Evolutionary conservation across 1,140 invertebrate genomes (phyloP), one percentile per base, ranked within the genome.

Genomic region (Hylaeus anthracinus): DNA sequence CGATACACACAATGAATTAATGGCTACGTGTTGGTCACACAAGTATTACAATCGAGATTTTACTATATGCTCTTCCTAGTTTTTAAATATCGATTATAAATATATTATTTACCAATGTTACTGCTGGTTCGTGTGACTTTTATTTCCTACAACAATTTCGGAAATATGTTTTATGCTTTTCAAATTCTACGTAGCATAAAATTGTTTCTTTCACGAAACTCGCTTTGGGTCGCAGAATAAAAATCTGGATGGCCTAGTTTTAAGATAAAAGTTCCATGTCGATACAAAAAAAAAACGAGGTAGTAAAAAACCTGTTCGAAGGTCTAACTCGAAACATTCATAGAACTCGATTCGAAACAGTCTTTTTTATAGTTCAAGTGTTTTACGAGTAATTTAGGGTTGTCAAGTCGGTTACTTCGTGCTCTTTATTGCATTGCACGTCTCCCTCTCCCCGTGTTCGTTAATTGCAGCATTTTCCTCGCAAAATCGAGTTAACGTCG

Each of bases 391-490:
- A 72, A 55, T 79, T 63, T 60, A 41, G 37, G 15, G 45, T 51
- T 64, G 58, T 72, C 48, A 55, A 72, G 48, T 78, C 5, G 64
- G n/a, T 65, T 51, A 55, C 9, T 10, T 67, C 64, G 9, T 43
- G 60, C 15, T 77, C 41, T 64, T 48, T 51, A 64, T 79, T 71
- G 41, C 51, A 41, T 69, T 63, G 60, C 10, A 26, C 26, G 26
- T 26, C 53, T 64, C 6, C 56, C 60, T 76, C 26, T 26, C 26
- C 26, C 26, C 6, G 45, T 3, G 70, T 70, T 83, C 72, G 82
- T 85, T 78, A 83, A 81, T 84, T 76, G 61, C 43, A 15, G 14
- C 64, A 76, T 86, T 86, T 84, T 71, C 26, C 76, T 41, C 39
- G 41, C 26, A 9, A 39, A 83, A 86, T 72, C 63, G 26, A 75